Conservation (phyloP, 2,113 vertebrate genomes). For the Solea senegalensis region DNA sequence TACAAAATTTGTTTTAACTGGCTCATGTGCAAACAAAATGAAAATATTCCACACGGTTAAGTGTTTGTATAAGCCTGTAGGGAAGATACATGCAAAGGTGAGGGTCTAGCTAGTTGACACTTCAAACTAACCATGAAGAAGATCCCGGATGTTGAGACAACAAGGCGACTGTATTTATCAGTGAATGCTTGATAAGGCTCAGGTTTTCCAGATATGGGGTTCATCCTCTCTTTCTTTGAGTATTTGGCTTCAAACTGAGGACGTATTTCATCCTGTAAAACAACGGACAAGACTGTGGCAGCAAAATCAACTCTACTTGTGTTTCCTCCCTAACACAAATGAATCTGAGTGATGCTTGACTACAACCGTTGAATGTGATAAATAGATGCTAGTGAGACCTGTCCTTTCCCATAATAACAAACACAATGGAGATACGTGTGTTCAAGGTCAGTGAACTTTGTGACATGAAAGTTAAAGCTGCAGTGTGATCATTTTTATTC, state of each 20-base stretch:
- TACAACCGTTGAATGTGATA: no score
- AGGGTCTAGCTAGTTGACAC: not conserved
- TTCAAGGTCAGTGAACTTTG: no score
- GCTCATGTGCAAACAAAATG: not conserved
- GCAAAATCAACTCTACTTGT: not conserved
- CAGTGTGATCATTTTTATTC: no score
- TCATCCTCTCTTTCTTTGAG: conserved; percentile 93
- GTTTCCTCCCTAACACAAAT: not conserved
- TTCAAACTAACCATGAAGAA: conserved; percentile 91
- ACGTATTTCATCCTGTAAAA: conserved; percentile 90
- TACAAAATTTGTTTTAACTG: not conserved
- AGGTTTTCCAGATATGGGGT: conserved; percentile 93
- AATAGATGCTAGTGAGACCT: no score
- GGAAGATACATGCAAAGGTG: not conserved
- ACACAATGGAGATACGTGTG: no score
- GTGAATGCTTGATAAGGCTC: conserved; percentile 94
- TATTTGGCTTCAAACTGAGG: conserved; percentile 97
- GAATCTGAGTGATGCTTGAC: no score
- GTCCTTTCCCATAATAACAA: no score
- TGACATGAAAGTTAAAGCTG: no score
- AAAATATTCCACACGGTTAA: not conserved
- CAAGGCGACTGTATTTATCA: conserved; percentile 94
- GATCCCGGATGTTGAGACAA: conserved; percentile 93
- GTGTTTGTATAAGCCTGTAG: not conserved
- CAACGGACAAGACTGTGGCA: not conserved